Percentiles rank a stretch among this genome's conserved stretches.
Evolutionary conservation across 2,113 vertebrate genomes (phyloP).

Genomic region (Solea solea): DNA sequence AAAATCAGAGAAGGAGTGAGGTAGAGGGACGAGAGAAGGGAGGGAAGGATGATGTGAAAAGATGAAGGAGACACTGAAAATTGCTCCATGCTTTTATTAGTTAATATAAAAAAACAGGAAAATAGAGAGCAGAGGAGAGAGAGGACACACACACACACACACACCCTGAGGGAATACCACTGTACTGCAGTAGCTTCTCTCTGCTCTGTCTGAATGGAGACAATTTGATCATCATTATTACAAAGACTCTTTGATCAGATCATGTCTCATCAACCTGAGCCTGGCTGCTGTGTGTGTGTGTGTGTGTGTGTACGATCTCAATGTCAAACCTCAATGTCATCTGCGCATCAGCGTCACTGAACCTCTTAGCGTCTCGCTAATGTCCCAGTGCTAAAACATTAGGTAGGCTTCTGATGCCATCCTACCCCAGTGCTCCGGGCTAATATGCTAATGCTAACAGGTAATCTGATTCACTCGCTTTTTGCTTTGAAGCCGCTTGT

Average conservation of each 20-base stretch:
- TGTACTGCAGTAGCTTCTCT: constrained; percentile 20
- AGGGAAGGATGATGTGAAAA: not conserved
- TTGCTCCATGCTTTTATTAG: constrained; percentile 20
- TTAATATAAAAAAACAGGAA: constrained; percentile 43
- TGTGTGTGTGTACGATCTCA: constrained; percentile 44
- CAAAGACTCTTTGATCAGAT: constrained; percentile 74
- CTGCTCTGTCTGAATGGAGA: constrained; percentile 43
- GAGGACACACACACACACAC: not conserved
- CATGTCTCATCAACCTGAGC: constrained; percentile 54
- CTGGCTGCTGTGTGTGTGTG: constrained; percentile 42
- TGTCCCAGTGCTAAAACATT: constrained; percentile 52
- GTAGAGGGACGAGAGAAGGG: not conserved
- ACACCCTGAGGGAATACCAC: constrained; percentile 27
- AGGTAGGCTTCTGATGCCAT: constrained; percentile 49
- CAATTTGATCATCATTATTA: constrained; percentile 73
- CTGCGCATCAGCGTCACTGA: constrained; percentile 17
- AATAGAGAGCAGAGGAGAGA: constrained; percentile 9
- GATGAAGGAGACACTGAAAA: not conserved
- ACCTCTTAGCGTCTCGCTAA: constrained; percentile 54
- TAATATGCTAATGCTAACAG: constrained; percentile 78
- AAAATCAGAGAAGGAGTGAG: not conserved
- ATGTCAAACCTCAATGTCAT: constrained; percentile 74
- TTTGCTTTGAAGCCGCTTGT: constrained; percentile 62
- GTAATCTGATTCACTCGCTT: constrained; percentile 64
- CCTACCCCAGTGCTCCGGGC: constrained; percentile 54